Conservation (phyloP, 2,888 invertebrate genomes). For the Osmoderma eremita region DNA sequence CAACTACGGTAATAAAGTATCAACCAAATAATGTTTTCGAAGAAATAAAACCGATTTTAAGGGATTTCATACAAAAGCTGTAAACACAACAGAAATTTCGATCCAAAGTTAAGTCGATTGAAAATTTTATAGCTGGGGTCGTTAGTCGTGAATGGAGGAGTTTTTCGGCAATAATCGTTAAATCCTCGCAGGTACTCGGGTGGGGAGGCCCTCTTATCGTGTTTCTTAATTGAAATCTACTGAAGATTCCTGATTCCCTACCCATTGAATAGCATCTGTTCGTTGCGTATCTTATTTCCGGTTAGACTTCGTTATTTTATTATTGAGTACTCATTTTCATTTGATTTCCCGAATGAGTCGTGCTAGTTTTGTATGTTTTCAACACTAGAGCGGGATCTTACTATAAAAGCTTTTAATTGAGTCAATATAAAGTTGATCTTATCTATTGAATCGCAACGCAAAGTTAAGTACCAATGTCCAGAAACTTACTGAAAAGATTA, state of each 20-base stretch:
- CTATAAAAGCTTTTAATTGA: slow-evolving; percentile 30
- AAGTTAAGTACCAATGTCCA: too few species aligned
- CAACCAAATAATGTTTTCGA: not conserved
- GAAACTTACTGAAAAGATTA: too few species aligned
- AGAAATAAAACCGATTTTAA: slow-evolving; percentile 22
- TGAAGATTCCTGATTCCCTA: slow-evolving; percentile 56
- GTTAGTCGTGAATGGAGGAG: slow-evolving; percentile 48
- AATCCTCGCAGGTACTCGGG: slow-evolving; percentile 54
- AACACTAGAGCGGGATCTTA: slow-evolving; percentile 4
- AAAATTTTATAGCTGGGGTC: slow-evolving; percentile 54
- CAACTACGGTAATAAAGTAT: not conserved
- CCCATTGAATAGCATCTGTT: slow-evolving; percentile 52
- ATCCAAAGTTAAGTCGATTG: slow-evolving; percentile 48
- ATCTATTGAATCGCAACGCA: too few species aligned
- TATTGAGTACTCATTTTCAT: slow-evolving; percentile 29
- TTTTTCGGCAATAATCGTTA: slow-evolving; percentile 57
- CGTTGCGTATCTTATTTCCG: slow-evolving; percentile 52
- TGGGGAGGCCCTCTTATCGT: slow-evolving; percentile 50
- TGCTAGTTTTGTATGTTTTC: slow-evolving; percentile 18
- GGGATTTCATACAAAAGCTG: slow-evolving; percentile 22
- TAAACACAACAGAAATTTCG: slow-evolving; percentile 30
- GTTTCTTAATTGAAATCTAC: slow-evolving; percentile 57
- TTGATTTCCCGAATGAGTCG: slow-evolving; percentile 20
- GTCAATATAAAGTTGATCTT: too few species aligned
- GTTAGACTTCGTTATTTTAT: slow-evolving; percentile 39